phyloP scores from a whole-genome alignment of 2,113 vertebrate genomes.

The Planiliza haematocheilus region DNA sequence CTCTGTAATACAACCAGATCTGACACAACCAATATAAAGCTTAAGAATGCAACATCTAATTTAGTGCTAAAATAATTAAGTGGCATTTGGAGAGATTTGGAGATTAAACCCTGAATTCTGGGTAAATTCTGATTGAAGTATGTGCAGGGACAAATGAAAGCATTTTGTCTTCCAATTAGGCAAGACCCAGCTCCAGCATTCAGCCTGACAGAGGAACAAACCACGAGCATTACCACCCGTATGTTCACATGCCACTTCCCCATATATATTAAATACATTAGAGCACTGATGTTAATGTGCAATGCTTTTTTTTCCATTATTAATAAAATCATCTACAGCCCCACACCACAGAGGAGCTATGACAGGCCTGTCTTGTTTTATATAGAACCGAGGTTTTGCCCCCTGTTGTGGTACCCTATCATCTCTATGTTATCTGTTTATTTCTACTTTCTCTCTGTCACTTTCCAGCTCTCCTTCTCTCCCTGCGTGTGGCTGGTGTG shows the following conservation, averaged over 20 bases:
- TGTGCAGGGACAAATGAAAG: not conserved
- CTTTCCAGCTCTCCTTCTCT: conserved; percentile 5
- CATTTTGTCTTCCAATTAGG: not conserved
- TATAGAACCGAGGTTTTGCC: conserved; percentile 64
- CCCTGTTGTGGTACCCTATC: conserved; percentile 63
- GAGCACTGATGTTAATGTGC: conserved; percentile 19
- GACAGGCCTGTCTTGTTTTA: conserved; percentile 70
- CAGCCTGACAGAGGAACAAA: conserved; percentile 30
- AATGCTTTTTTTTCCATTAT: conserved; percentile 56
- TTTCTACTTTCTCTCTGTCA: conserved; percentile 59
- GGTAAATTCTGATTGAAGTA: too few species aligned
- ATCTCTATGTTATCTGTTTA: conserved; percentile 63
- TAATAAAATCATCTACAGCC: conserved; percentile 46
- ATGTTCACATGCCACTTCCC: conserved; percentile 39
- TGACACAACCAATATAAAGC: too few species aligned
- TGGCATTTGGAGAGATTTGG: too few species aligned
- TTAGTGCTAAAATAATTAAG: too few species aligned
- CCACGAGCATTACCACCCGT: conserved; percentile 17
- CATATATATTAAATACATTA: conserved; percentile 58
- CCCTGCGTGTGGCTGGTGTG: conserved; percentile 36
- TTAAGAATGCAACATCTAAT: too few species aligned
- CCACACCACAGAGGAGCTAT: conserved; percentile 35
- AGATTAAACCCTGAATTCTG: too few species aligned
- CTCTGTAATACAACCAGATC: too few species aligned
- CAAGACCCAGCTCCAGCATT: conserved; percentile 3